Percentiles rank a stretch among this genome's conserved stretches.
Conservation (phyloP, 2,888 invertebrate genomes). For the Drosophila barbarae region DNA sequence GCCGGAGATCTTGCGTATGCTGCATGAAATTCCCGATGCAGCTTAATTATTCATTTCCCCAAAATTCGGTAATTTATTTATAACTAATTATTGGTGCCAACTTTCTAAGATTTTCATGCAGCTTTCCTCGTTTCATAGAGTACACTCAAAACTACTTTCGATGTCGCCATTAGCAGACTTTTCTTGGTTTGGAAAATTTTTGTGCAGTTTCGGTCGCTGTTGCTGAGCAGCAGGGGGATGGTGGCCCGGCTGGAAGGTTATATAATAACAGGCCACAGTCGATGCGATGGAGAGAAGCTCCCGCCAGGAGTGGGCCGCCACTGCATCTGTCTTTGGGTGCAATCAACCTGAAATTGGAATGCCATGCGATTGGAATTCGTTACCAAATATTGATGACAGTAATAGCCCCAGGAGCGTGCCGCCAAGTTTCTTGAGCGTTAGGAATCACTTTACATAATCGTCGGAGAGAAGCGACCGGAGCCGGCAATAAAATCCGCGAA, state of each 20-base stretch:
- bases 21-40: conserved; percentile 9
- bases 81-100: background rate
- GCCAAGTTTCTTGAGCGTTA: conserved; percentile 20
- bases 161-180: conserved; percentile 68
- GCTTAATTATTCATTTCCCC: background rate
- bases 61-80: no score
- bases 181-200: conserved; percentile 41
- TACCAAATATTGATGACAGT: conserved; percentile 68
- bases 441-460: conserved; percentile 35
- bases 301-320: conserved; percentile 39
- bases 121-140: conserved; percentile 15
- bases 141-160: conserved; percentile 61
- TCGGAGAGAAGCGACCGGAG: conserved; percentile 15
- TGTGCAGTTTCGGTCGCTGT: conserved; percentile 43
- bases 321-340: conserved; percentile 33
- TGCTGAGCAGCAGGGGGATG: conserved; percentile 16
- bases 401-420: conserved; percentile 25
- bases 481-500: conserved; percentile 32
- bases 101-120: background rate
- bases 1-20: conserved; percentile 7
- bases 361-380: conserved; percentile 59
- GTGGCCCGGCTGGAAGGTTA: conserved; percentile 51
- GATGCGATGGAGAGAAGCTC: conserved; percentile 41
- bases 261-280: conserved; percentile 51
- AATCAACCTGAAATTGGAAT: conserved; percentile 54